phyloP scores from a whole-genome alignment of 2,888 invertebrate genomes.

The Clepsis dumicolana region DNA sequence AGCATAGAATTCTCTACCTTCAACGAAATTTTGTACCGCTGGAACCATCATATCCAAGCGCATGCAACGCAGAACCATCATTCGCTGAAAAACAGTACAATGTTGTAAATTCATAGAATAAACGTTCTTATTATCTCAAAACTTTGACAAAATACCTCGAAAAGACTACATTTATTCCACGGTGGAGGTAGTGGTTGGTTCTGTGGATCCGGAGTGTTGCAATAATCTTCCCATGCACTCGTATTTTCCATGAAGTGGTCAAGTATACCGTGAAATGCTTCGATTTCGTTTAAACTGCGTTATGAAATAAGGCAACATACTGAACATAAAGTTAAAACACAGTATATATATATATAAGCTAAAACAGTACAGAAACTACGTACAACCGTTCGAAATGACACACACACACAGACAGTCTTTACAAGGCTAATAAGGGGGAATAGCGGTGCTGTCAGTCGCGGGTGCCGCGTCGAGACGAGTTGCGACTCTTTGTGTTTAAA shows the following conservation, averaged over 20 bases:
- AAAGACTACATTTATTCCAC: constrained; percentile 88
- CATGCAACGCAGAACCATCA: constrained; percentile 92
- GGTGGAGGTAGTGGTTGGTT: constrained; percentile 88
- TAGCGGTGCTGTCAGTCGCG: too few relatives aligned
- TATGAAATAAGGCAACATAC: constrained; percentile 27
- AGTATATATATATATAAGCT: too few relatives aligned
- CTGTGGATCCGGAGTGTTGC: constrained; percentile 92
- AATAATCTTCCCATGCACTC: constrained; percentile 90
- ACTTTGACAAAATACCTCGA: constrained; percentile 75
- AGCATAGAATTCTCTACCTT: constrained; percentile 69
- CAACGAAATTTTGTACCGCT: constrained; percentile 90
- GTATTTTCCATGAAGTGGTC: constrained; percentile 87
- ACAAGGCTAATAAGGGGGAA: too few relatives aligned
- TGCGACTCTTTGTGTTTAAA: too few relatives aligned
- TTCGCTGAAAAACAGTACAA: constrained; percentile 80
- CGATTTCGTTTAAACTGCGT: constrained; percentile 76
- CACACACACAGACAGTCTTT: too few relatives aligned
- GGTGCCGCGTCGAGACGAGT: too few relatives aligned
- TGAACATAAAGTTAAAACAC: constrained; percentile 18
- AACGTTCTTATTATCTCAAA: neutral
- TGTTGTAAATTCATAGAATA: neutral
- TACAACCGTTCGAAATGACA: too few relatives aligned
- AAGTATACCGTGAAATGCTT: constrained; percentile 87
- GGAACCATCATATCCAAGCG: constrained; percentile 95
- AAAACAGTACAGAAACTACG: too few relatives aligned